Percentiles rank a stretch among this genome's conserved stretches.
Conservation (phyloP, 92 coral and sea anemone genomes). For the Diadumene lineata region DNA sequence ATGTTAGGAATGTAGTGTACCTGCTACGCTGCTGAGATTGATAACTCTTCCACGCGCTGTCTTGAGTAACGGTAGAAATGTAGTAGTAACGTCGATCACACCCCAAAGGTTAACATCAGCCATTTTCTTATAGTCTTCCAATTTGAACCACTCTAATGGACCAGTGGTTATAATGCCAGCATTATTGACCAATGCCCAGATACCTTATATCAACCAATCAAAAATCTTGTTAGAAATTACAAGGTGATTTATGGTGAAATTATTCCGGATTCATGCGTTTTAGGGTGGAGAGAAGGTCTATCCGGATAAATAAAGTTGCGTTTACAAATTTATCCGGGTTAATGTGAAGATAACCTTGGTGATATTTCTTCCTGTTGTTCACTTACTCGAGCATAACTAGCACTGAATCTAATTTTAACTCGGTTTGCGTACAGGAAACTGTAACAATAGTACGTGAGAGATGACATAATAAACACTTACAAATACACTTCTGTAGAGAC, state of each 20-base stretch:
- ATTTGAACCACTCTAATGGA: conserved; percentile 52
- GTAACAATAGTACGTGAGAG: too few species aligned
- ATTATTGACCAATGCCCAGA: conserved; percentile 55
- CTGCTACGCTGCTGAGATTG: conserved; percentile 41
- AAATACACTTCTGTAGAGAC: too few species aligned
- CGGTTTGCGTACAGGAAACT: too few species aligned
- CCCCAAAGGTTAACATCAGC: conserved; percentile 56
- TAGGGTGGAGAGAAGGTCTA: too few species aligned
- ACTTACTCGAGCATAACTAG: too few species aligned
- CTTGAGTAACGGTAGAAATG: conserved; percentile 49
- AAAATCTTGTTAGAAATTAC: background rate
- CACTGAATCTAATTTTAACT: too few species aligned
- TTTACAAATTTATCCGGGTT: too few species aligned
- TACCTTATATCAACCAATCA: conserved; percentile 8
- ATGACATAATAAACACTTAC: too few species aligned
- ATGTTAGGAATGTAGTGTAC: conserved; percentile 13
- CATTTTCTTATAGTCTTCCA: conserved; percentile 38
- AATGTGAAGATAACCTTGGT: too few species aligned
- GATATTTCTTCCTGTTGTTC: too few species aligned
- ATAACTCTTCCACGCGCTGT: conserved; percentile 36
- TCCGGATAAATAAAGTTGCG: too few species aligned
- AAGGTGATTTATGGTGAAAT: background rate
- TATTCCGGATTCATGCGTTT: background rate
- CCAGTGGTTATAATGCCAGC: conserved; percentile 44
- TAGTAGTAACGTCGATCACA: conserved; percentile 48